phyloP scores from a whole-genome alignment of 2,888 invertebrate species.

The Drosophila acutilabella region DNA sequence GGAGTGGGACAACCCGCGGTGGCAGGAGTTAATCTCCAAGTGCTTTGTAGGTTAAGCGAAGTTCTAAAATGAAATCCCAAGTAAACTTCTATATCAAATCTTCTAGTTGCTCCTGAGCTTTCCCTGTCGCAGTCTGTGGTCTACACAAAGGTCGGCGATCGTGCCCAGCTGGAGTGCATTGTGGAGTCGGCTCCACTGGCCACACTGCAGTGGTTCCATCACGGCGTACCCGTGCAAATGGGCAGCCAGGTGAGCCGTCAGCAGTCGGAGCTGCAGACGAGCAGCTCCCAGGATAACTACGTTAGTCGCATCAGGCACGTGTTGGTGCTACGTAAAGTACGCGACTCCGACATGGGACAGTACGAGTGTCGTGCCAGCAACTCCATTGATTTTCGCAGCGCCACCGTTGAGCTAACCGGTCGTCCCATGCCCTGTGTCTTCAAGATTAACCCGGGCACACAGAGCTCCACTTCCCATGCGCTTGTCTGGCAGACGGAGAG shows the following conservation, averaged over 20 bases:
- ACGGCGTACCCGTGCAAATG: conserved; percentile 86
- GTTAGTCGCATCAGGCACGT: conserved; percentile 87
- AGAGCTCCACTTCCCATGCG: conserved; percentile 87
- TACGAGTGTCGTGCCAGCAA: conserved; percentile 93
- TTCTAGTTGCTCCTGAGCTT: conserved; percentile 91
- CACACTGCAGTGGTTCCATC: conserved; percentile 89
- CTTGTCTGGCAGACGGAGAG: conserved; percentile 95
- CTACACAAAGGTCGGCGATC: conserved; percentile 90
- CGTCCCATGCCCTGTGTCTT: conserved; percentile 84
- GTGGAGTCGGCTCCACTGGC: conserved; percentile 90
- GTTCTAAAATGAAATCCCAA: not conserved
- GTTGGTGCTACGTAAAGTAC: conserved; percentile 89
- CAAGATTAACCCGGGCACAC: conserved; percentile 82
- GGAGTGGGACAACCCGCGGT: conserved; percentile 90
- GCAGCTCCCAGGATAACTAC: conserved; percentile 86
- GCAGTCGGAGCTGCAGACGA: conserved; percentile 84
- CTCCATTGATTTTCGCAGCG: conserved; percentile 89
- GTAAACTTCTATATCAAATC: not conserved
- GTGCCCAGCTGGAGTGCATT: conserved; percentile 89
- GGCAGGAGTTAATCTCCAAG: conserved; percentile 89
- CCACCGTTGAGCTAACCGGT: conserved; percentile 90
- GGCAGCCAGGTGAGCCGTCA: conserved; percentile 84
- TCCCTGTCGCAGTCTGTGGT: conserved; percentile 88
- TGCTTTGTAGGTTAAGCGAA: conserved; percentile 88
- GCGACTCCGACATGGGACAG: conserved; percentile 90